A percentile compares a stretch with the other conserved stretches of the same genome.
Evolutionary conservation across 2,113 vertebrate species (phyloP).

Genomic region (Pogona vitticeps): DNA sequence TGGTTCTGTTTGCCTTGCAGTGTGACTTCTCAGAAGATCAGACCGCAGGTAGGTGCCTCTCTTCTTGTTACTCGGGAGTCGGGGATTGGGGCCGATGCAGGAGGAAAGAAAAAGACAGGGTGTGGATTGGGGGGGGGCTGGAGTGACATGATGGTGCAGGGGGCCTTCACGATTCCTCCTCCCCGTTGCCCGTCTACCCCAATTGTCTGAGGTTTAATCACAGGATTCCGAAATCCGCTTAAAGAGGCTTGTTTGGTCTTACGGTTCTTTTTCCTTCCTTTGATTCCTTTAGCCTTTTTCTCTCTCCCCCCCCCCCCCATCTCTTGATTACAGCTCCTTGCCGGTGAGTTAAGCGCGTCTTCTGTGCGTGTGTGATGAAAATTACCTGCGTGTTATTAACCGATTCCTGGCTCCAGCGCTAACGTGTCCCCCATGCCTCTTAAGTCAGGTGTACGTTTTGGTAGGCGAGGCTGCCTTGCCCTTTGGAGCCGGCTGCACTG

Average conservation of each 20-base stretch:
- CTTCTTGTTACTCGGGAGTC: background rate
- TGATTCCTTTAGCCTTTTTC: background rate
- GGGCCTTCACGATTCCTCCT: constrained; percentile 3
- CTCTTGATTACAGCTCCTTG: background rate
- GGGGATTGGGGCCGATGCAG: background rate
- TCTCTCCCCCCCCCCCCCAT: background rate
- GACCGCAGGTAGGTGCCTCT: constrained; percentile 82
- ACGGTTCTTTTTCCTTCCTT: background rate
- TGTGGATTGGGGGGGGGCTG: too few species aligned
- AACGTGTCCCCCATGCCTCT: background rate
- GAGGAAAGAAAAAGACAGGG: too few species aligned
- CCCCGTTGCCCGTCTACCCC: background rate
- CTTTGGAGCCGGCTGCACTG: background rate
- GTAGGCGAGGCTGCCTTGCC: background rate
- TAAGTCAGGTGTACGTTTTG: background rate
- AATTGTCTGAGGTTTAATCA: background rate
- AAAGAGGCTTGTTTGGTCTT: background rate
- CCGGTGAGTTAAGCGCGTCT: constrained; percentile 11
- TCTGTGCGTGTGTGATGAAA: background rate
- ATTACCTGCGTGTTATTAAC: background rate
- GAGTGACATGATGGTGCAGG: background rate
- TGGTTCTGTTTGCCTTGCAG: constrained; percentile 77
- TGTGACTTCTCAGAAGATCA: constrained; percentile 94
- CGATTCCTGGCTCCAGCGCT: background rate
- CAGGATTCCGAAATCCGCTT: too few species aligned